A percentile compares a stretch with the other conserved stretches of the same genome.
Evolutionary conservation across 2,888 invertebrate species (phyloP).

Genomic region (Ditylenchus weischeri): DNA sequence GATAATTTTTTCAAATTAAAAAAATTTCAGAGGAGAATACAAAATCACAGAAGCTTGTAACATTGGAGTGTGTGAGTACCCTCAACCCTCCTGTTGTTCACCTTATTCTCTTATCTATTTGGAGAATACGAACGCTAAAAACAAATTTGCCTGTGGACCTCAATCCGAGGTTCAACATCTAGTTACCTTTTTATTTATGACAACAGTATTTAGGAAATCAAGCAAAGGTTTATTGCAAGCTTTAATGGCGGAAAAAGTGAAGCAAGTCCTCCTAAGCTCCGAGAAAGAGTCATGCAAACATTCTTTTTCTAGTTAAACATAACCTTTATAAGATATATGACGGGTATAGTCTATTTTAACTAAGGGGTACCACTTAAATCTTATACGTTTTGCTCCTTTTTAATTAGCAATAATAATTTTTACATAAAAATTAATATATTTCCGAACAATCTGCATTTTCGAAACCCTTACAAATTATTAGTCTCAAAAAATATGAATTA

Average conservation of each 20-base stretch:
- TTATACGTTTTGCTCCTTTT: no score
- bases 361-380: no score
- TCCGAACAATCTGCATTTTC: no score
- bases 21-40: constrained; percentile 37
- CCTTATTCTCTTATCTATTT: constrained; percentile 38
- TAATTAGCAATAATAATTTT: no score
- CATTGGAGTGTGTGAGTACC: constrained; percentile 38
- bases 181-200: constrained; percentile 11
- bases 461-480: no score
- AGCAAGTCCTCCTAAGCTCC: constrained; percentile 12
- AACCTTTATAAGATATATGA: no score
- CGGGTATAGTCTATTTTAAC: no score
- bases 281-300: constrained; percentile 15
- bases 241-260: constrained; percentile 5
- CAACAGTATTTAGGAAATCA: constrained; percentile 11
- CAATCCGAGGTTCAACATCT: constrained; percentile 21
- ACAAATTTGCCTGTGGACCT: constrained; percentile 41
- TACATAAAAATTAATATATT: no score
- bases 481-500: no score
- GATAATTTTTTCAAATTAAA: neutral
- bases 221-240: constrained; percentile 14
- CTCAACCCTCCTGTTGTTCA: constrained; percentile 39
- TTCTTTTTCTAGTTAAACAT: constrained; percentile 16
- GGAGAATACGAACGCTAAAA: no score
- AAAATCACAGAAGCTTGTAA: constrained; percentile 36